Conservation (phyloP, 2,113 vertebrate species). For the Gobiocypris rarus region DNA sequence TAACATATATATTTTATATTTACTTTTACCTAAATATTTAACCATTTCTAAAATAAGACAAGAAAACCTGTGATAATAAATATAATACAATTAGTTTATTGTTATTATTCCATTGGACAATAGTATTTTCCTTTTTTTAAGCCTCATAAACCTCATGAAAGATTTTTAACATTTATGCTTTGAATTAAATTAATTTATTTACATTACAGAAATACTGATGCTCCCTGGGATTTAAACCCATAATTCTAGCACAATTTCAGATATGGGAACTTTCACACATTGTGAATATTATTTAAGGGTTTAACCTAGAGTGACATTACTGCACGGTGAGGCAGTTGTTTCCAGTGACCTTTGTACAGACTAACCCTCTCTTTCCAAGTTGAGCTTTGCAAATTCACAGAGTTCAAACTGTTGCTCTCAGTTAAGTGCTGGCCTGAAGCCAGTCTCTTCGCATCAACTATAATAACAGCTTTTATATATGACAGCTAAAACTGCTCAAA, state of each 20-base stretch:
- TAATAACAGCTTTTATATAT: constrained; percentile 1
- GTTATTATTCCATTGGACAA: no score
- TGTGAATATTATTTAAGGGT: background rate
- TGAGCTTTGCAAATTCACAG: constrained; percentile 19
- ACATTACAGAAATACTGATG: no score
- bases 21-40: no score
- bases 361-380: constrained; percentile 30
- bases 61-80: no score
- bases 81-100: no score
- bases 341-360: constrained; percentile 60
- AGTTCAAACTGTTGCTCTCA: constrained; percentile 20
- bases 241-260: background rate
- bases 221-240: background rate
- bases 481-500: background rate
- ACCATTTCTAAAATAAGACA: no score
- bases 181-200: no score
- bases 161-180: no score
- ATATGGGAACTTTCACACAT: background rate
- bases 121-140: no score
- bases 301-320: constrained; percentile 2
- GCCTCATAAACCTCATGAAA: no score
- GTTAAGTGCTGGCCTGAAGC: background rate
- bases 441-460: background rate
- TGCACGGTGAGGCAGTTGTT: constrained; percentile 1
- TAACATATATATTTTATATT: no score